Base-by-base conservation (phyloP, 2,888 invertebrate species). In the Nemoura dubitans region DNA sequence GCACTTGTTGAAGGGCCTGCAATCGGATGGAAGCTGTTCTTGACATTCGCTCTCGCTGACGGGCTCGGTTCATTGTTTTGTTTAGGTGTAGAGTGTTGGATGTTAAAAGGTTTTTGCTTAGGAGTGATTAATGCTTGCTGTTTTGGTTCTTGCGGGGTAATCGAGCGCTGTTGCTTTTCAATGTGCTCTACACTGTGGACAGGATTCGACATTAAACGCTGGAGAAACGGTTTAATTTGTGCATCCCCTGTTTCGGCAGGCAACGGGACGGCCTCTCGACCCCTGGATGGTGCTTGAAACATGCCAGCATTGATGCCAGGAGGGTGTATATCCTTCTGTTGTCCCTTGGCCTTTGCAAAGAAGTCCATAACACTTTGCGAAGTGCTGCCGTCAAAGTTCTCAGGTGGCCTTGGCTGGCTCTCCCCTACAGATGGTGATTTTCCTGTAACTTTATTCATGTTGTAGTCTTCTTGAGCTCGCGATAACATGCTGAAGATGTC, bases 391-490 rank as follows among this genome's bases (percentile, higher is more conserved):
- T 77, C 29, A 7, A 21, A 43, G n/a, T 85, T 85, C 5, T 77
- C 76, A 36, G 83, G 86, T 42, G 85, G 76, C 14, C 43, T 28
- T 0, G 86, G 86, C 88, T 78, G 88, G 87, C n/a, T 89, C 89
- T 77, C 90, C 89, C n/a, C 88, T 85, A 88, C 89, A 30, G 89
- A 88, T 87, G 88, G 90, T 43, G 36, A 59, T 86, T 88, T 89
- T 85, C 87, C 88, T 14, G 91, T 90, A 59, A 91, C 90, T 87
- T 91, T 91, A 0, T 87, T 87, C 42, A 93, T 95, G 91, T 96
- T 96, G 91, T 95, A 97, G 90, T 97, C 97, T 90, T 97, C 96
- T 90, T 98, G 97, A 5, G 98, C 98, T 91, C 96, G 97, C 86
- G 96, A 96, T 88, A 98, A 92, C 96, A 98, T 96, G 90, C 96